phyloP scores from a whole-genome alignment of 2,797 vertebrate genomes.

The Synaphobranchus kaupii region DNA sequence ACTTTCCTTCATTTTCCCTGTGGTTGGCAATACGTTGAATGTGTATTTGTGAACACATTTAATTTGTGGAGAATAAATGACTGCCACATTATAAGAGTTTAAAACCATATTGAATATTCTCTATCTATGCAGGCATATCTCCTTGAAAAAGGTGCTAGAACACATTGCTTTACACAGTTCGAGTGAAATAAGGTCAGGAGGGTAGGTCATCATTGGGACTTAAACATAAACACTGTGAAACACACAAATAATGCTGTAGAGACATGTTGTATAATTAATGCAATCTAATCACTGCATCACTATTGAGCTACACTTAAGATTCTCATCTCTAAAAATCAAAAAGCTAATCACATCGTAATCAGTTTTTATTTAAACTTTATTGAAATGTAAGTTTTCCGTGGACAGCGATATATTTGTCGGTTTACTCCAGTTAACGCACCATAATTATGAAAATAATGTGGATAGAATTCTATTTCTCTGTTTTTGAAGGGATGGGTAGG shows the following conservation, averaged over 20 bases:
- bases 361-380: background rate
- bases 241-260: background rate
- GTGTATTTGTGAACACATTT: background rate
- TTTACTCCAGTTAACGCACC: background rate
- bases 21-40: too few relatives aligned
- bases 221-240: background rate
- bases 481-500: too few relatives aligned
- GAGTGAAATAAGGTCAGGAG: background rate
- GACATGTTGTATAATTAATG: background rate
- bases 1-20: background rate
- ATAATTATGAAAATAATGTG: background rate
- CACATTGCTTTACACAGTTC: background rate
- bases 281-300: background rate
- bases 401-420: background rate
- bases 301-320: background rate
- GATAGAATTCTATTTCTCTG: too few relatives aligned
- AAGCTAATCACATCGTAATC: background rate
- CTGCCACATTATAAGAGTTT: too few relatives aligned
- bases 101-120: too few relatives aligned
- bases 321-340: background rate
- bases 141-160: too few relatives aligned
- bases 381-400: background rate
- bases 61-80: background rate
- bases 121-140: too few relatives aligned
- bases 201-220: background rate